Base-by-base conservation (phyloP, 1,140 invertebrate species). In the Macrobrachium rosenbergii region DNA sequence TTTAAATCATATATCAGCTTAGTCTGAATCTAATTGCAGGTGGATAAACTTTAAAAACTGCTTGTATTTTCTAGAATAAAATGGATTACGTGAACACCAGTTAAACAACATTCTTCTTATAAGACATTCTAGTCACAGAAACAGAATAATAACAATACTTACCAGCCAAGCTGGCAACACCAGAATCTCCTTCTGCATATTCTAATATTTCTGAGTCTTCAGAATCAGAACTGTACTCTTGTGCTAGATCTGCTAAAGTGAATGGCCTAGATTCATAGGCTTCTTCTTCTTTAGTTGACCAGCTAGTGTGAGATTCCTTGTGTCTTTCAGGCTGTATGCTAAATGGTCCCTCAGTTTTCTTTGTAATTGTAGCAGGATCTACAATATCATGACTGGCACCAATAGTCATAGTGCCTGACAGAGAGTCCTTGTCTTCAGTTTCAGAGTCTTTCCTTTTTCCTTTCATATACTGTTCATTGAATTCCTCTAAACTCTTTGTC, bases 141-240 rank as follows among this genome's bases (percentile, higher is more conserved):
- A 12, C 37, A 45, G 0, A 59, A 28, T 60, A 63, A 37, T 67
- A 69, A 63, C 67, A 64, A 19, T 64, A 43, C 64, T 87, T 86
- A 88, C 91, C 91, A 63, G 89, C 11, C 21, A 87, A 75, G 82
- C 88, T 88, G 12, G 76, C 84, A n/a, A 88, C 77, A 3, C 88
- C 88, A 52, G 87, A 89, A 43, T 88, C 88, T 16, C 64, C 82
- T 45, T 85, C 86, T 17, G 88, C 87, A 72, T 75, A 88, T 21
- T 86, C 86, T 73, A 82, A 73, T 64, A 76, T 77, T 62, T 90
- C 90, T 12, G 85, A 83, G 23, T 87, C 88, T 8, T 82, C 82
- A 21, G 73, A 87, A 73, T 88, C 89, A n/a, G 83, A 82, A 19
- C 79, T 83, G 60, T 85, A 88, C 12, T 87, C 87, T 78, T 83